A percentile compares a stretch with the other conserved stretches of the same genome.
phyloP scores from a whole-genome alignment of 2,888 invertebrate genomes.

The Pollenia angustigena region DNA sequence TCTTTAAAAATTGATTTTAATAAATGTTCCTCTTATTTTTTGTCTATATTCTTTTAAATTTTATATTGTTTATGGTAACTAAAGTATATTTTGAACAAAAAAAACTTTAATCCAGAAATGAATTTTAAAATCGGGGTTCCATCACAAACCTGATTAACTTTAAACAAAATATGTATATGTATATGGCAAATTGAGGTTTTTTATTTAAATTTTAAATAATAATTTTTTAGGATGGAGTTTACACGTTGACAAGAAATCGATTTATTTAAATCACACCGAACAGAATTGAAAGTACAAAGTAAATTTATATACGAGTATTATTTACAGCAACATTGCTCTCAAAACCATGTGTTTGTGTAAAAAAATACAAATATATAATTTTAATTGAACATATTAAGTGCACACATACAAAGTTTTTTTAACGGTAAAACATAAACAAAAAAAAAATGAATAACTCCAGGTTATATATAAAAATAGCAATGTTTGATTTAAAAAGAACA shows the following conservation, averaged over 20 bases:
- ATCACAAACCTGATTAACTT: too few relatives aligned
- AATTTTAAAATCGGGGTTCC: too few relatives aligned
- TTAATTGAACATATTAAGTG: slow-evolving; percentile 24
- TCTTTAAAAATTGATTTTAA: too few relatives aligned
- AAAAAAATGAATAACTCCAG: slow-evolving; percentile 43
- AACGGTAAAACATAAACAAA: slow-evolving; percentile 19
- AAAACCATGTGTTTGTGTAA: neutral
- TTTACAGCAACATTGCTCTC: slow-evolving; percentile 5
- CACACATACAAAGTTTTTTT: slow-evolving; percentile 31
- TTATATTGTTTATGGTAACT: too few relatives aligned
- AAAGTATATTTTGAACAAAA: too few relatives aligned
- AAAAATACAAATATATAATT: slow-evolving; percentile 14
- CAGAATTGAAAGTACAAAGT: neutral
- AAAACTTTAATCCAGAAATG: too few relatives aligned
- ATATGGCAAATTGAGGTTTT: too few relatives aligned
- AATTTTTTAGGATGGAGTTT: too few relatives aligned
- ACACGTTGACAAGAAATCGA: neutral
- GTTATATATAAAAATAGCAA: slow-evolving; percentile 39
- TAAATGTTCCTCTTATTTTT: too few relatives aligned
- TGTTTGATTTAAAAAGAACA: neutral
- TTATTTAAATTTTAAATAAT: too few relatives aligned
- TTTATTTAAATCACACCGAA: slow-evolving; percentile 3
- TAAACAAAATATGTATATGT: too few relatives aligned
- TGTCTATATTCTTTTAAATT: too few relatives aligned
- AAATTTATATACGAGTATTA: slow-evolving; percentile 19